Conservation (phyloP, 2,888 invertebrate species). For the Agrotis segetum region DNA sequence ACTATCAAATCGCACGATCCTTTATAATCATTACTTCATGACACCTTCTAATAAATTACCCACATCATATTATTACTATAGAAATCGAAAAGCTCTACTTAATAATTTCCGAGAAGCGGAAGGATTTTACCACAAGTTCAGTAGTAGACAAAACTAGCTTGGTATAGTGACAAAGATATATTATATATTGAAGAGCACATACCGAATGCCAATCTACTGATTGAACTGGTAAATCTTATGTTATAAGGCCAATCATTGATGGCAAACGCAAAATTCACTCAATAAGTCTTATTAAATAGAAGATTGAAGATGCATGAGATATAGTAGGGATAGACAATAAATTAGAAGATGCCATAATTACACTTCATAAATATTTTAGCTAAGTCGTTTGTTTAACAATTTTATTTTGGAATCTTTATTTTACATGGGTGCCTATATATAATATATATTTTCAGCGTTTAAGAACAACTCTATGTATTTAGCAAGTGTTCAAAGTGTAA, state of each 20-base stretch:
- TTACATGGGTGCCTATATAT: constrained; percentile 69
- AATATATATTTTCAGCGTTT: constrained; percentile 56
- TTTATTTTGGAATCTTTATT: constrained; percentile 66
- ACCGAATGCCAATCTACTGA: constrained; percentile 25
- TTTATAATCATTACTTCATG: constrained; percentile 54
- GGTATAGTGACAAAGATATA: not conserved
- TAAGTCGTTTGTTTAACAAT: constrained; percentile 72
- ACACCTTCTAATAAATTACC: constrained; percentile 59
- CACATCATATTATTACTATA: constrained; percentile 41
- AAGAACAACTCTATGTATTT: constrained; percentile 62
- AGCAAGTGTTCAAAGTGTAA: constrained; percentile 59
- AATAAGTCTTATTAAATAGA: constrained; percentile 23
- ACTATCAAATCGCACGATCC: constrained; percentile 71
- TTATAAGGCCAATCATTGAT: constrained; percentile 5
- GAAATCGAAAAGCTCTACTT: constrained; percentile 37
- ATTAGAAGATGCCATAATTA: constrained; percentile 59
- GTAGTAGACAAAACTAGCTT: constrained; percentile 23
- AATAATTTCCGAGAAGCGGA: constrained; percentile 14
- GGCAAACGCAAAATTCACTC: constrained; percentile 13
- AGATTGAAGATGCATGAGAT: constrained; percentile 28
- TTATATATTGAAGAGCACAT: not conserved
- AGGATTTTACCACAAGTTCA: not conserved
- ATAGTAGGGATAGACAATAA: constrained; percentile 29
- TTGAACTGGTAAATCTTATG: constrained; percentile 13
- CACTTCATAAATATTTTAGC: constrained; percentile 67